Evolutionary conservation across 1,140 invertebrate species (phyloP), one percentile per base, ranked within the genome.

Genomic region (Sycobia sp.): DNA sequence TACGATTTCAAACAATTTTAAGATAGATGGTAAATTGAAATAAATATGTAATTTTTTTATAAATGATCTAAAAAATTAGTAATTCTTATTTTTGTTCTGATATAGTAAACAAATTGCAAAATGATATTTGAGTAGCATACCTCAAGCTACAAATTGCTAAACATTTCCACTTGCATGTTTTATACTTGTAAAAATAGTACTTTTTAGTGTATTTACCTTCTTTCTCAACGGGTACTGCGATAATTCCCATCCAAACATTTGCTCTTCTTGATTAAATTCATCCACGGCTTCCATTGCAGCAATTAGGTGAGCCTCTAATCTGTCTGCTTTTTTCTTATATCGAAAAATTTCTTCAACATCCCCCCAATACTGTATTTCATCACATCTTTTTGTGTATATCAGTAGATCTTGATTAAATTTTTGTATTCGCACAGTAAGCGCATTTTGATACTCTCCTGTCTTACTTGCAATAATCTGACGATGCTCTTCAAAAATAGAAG

Each of bases 251-350:
- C 89, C 91, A 77, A 95, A 98, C 29, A 94, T 86, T 63, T 87
- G 84, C 77, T 98, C 96, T 76, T 98, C 96, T 73, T 89, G 89
- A 76, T 98, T 98, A 68, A 98, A 96, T 57, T 88, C 84, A 71
- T 96, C 91, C 60, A 97, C 95, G 67, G 86, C 91, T 38, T 88
- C 86, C 73, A 94, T 86, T 10, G 94, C 95, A 7, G 70, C 71
- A 0, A 86, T 73, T 65, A 91, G 76, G 18, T 78, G 74, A 62
- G 87, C 84, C 72, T 96, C 89, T 0, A 97, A 75, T 38, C 86
- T 81, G 11, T 85, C 86, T 1, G 94, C 91, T 60, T 93, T 90
- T 36, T 89, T 89, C 25, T 93, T 86, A 76, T 98, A 98, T 67
- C 90, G 89, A 25, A 89, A 84, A 41, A 98, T 84, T 49, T 95